Evolutionary conservation across 2,113 vertebrate species (phyloP).

Genomic region (Austrofundulus limnaeus): DNA sequence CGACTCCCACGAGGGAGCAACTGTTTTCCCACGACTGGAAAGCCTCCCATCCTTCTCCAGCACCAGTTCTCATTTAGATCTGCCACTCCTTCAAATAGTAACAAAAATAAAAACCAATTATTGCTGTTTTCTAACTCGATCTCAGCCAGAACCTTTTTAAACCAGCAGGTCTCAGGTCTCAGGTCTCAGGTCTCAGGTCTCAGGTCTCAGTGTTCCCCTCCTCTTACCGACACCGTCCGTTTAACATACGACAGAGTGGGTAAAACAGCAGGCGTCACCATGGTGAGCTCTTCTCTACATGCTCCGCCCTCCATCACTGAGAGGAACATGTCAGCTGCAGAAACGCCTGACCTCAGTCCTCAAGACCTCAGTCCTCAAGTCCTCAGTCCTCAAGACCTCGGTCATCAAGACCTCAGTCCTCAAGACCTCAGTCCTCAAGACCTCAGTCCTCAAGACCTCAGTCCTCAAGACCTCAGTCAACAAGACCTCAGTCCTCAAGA

Average conservation of each 20-base stretch:
- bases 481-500: too few relatives aligned
- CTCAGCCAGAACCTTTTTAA: background rate
- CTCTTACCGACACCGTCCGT: background rate
- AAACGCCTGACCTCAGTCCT: constrained; percentile 28
- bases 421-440: too few relatives aligned
- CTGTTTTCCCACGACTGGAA: background rate
- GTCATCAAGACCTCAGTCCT: too few relatives aligned
- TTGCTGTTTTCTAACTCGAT: background rate
- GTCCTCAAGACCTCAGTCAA: too few relatives aligned
- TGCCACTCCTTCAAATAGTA: background rate
- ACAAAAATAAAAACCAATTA: background rate
- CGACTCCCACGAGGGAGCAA: background rate
- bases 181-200: too few relatives aligned
- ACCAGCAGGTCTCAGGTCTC: too few relatives aligned
- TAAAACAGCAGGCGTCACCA: constrained; percentile 46
- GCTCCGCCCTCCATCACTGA: constrained; percentile 48
- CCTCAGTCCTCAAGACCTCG: too few relatives aligned
- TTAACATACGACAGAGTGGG: constrained; percentile 7
- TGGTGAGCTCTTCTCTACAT: constrained; percentile 49
- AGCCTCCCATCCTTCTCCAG: background rate
- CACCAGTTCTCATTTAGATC: background rate
- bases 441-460: too few relatives aligned
- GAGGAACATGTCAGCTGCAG: constrained; percentile 24
- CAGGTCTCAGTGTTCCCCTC: too few relatives aligned
- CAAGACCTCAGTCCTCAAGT: too few relatives aligned